phyloP scores from a whole-genome alignment of 2,113 vertebrate genomes.

The Bubo scandiacus region DNA sequence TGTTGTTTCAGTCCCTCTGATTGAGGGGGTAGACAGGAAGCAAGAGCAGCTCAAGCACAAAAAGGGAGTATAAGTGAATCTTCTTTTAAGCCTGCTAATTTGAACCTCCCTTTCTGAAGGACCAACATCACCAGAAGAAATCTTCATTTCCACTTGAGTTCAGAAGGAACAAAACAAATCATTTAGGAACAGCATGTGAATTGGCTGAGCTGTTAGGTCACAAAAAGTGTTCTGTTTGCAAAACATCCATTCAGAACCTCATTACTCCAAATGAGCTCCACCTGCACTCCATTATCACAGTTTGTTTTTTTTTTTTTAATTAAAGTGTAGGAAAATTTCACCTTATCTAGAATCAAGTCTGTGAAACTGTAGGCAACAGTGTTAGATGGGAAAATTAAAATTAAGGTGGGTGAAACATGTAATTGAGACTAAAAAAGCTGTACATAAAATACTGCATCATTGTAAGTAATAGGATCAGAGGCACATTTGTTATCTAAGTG shows the following conservation, averaged over 20 bases:
- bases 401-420: background rate
- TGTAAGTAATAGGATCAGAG: background rate
- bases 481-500: background rate
- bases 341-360: background rate
- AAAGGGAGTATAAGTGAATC: background rate
- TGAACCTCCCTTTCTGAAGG: background rate
- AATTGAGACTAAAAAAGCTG: background rate
- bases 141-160: constrained; percentile 19
- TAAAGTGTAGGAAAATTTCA: background rate
- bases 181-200: constrained; percentile 36
- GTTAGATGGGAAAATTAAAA: background rate
- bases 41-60: background rate
- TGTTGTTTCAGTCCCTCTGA: background rate
- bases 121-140: background rate
- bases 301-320: background rate
- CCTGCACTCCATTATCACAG: background rate
- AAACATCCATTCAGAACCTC: background rate
- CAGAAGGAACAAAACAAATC: background rate
- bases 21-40: background rate
- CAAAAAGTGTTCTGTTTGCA: background rate
- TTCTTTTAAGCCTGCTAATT: background rate
- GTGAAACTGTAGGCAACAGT: background rate
- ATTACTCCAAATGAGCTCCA: constrained; percentile 44
- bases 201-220: background rate
- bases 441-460: background rate